Percentiles rank a stretch among this genome's conserved stretches.
phyloP scores from a whole-genome alignment of 1,140 invertebrate species.

The Lethrus apterus region DNA sequence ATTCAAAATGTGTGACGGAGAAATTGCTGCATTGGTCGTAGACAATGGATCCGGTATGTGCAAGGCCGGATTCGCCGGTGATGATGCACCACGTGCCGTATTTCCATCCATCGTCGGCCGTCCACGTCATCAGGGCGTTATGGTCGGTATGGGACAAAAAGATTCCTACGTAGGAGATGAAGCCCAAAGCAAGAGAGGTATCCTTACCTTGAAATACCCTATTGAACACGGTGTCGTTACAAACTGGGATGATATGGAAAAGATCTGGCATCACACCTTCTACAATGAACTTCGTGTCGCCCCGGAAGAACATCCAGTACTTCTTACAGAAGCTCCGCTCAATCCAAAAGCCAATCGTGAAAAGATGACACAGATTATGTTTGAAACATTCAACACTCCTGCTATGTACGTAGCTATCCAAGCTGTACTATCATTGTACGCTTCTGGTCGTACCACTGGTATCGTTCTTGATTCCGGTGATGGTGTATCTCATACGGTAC shows the following conservation, averaged over 20 bases:
- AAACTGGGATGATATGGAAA: constrained; percentile 98
- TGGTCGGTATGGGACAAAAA: constrained; percentile 95
- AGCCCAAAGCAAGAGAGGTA: constrained; percentile 86
- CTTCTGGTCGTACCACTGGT: too few relatives aligned
- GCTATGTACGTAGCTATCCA: too few relatives aligned
- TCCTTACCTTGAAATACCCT: constrained; percentile 87
- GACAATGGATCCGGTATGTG: constrained; percentile 89
- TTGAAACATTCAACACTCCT: too few relatives aligned
- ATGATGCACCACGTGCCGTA: constrained; percentile 81
- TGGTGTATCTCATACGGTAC: too few relatives aligned
- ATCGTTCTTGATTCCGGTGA: too few relatives aligned
- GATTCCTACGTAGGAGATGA: constrained; percentile 81
- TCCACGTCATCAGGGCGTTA: constrained; percentile 79
- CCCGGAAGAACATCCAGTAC: constrained; percentile 87
- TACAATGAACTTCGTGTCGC: constrained; percentile 92
- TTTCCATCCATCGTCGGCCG: constrained; percentile 84
- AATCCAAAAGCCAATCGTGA: constrained; percentile 85
- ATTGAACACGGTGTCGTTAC: constrained; percentile 93
- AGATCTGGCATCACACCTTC: constrained; percentile 94
- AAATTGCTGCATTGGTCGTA: constrained; percentile 82
- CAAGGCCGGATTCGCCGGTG: constrained; percentile 86
- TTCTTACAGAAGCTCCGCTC: constrained; percentile 86
- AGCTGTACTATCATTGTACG: too few relatives aligned
- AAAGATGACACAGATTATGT: too few relatives aligned
- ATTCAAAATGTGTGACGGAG: constrained; percentile 80